Conservation (phyloP, 2,888 invertebrate species). For the Drosophila tripunctata region DNA sequence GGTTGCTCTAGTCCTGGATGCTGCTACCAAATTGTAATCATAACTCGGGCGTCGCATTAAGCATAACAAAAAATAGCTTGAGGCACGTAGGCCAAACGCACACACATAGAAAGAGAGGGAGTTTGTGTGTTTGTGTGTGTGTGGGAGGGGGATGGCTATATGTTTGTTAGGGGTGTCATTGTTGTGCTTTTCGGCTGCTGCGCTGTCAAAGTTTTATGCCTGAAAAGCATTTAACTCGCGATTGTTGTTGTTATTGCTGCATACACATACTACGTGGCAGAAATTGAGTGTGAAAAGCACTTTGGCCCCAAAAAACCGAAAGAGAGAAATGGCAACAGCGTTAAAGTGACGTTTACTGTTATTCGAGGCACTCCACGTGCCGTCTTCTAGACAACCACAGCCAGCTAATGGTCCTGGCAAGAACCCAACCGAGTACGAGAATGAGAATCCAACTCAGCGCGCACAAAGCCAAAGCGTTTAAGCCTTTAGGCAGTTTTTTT, state of each 20-base stretch:
- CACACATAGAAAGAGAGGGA: not conserved
- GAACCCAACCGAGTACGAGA: not conserved
- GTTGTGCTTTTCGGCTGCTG: constrained; percentile 35
- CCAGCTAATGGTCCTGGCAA: constrained; percentile 9
- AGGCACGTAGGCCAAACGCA: constrained; percentile 64
- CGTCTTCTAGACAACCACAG: constrained; percentile 5
- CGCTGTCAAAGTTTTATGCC: constrained; percentile 61
- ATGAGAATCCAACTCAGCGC: not conserved
- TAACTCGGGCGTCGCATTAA: constrained; percentile 73
- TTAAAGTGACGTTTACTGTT: constrained; percentile 74
- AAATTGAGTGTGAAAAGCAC: constrained; percentile 77
- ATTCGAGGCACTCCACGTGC: constrained; percentile 48
- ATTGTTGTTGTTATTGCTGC: constrained; percentile 43
- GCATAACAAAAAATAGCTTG: constrained; percentile 76
- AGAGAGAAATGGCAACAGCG: constrained; percentile 26
- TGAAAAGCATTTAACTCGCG: constrained; percentile 67
- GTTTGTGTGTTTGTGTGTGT: constrained; percentile 6
- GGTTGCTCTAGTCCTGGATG: constrained; percentile 1
- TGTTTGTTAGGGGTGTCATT: constrained; percentile 20
- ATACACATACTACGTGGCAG: constrained; percentile 59
- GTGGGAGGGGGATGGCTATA: constrained; percentile 12
- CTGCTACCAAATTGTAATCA: constrained; percentile 69
- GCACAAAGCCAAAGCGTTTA: constrained; percentile 34
- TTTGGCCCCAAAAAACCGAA: too few relatives aligned
- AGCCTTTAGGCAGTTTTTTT: constrained; percentile 64